phyloP scores from a whole-genome alignment of 2,797 vertebrate genomes.

The Enteromius thamalakanensis region DNA sequence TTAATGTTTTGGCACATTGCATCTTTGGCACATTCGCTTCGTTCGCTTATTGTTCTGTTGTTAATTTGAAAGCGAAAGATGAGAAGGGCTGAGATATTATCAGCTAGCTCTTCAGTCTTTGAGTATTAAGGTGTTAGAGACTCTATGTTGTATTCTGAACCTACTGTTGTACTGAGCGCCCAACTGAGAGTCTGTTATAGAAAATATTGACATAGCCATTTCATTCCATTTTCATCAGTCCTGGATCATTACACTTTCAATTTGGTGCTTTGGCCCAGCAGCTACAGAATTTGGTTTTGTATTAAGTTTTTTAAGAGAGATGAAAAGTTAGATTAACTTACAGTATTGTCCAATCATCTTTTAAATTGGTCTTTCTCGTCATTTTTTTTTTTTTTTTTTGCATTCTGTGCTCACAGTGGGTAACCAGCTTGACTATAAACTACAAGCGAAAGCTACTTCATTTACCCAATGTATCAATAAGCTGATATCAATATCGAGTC shows the following conservation, averaged over 20 bases:
- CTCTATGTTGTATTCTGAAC: conserved; percentile 47
- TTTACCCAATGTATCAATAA: conserved; percentile 56
- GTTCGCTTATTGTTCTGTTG: background rate
- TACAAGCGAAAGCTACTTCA: conserved; percentile 74
- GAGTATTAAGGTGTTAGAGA: conserved; percentile 9
- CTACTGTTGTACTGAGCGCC: conserved; percentile 48
- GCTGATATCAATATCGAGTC: conserved; percentile 60
- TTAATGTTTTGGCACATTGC: conserved; percentile 19
- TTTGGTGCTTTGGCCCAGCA: conserved; percentile 72
- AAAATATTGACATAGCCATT: conserved; percentile 77
- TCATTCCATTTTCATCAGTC: conserved; percentile 76
- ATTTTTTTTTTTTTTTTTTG: background rate
- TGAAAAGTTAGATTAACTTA: conserved; percentile 63
- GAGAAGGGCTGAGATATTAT: conserved; percentile 29
- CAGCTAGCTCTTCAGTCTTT: conserved; percentile 26
- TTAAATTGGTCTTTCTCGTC: conserved; percentile 79
- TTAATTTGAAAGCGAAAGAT: conserved; percentile 14
- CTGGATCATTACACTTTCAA: conserved; percentile 73
- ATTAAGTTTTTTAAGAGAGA: conserved; percentile 63
- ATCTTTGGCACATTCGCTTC: conserved; percentile 17
- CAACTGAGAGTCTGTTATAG: conserved; percentile 79
- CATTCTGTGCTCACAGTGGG: conserved; percentile 81
- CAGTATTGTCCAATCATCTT: conserved; percentile 46
- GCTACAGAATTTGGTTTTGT: conserved; percentile 76
- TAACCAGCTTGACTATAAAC: conserved; percentile 94